Conservation (phyloP, 1,140 invertebrate genomes). For the Drosophila biarmipes region DNA sequence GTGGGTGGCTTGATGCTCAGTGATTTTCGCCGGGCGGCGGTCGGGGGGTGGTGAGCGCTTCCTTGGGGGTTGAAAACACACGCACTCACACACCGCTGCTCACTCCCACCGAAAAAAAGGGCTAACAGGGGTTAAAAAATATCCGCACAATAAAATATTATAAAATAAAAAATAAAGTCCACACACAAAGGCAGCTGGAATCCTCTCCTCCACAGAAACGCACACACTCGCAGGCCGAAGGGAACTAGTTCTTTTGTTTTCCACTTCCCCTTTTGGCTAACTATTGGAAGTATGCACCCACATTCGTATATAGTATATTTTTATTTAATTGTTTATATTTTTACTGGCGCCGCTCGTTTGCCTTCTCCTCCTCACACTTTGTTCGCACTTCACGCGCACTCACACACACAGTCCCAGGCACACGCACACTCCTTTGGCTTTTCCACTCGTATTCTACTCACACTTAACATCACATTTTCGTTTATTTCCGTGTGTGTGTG, state of each 20-base stretch:
- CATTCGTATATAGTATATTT: not conserved
- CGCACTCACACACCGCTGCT: conserved; percentile 20
- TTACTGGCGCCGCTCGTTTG: conserved; percentile 34
- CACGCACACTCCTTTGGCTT: conserved; percentile 24
- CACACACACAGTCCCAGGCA: conserved; percentile 14
- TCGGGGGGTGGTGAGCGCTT: conserved; percentile 8
- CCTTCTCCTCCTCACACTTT: conserved; percentile 37
- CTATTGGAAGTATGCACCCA: not conserved
- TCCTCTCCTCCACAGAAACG: conserved; percentile 28
- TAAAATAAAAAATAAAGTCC: conserved; percentile 30
- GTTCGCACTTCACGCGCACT: conserved; percentile 42
- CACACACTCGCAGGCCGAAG: conserved; percentile 1
- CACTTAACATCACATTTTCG: conserved; percentile 77
- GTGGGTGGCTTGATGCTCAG: conserved; percentile 36
- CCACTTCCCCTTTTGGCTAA: not conserved
- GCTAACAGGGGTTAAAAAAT: conserved; percentile 54
- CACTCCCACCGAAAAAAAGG: conserved; percentile 38
- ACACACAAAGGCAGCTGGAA: conserved; percentile 48
- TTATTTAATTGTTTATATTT: conserved; percentile 45
- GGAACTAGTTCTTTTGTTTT: conserved; percentile 10
- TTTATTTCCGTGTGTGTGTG: conserved; percentile 29
- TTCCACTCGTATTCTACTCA: conserved; percentile 51
- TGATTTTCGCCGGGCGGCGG: conserved; percentile 40
- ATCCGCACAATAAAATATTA: conserved; percentile 28
- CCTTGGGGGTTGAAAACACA: conserved; percentile 68